Base-by-base conservation (phyloP, 2,888 invertebrate species). In the Troglohyphantes excavatus region DNA sequence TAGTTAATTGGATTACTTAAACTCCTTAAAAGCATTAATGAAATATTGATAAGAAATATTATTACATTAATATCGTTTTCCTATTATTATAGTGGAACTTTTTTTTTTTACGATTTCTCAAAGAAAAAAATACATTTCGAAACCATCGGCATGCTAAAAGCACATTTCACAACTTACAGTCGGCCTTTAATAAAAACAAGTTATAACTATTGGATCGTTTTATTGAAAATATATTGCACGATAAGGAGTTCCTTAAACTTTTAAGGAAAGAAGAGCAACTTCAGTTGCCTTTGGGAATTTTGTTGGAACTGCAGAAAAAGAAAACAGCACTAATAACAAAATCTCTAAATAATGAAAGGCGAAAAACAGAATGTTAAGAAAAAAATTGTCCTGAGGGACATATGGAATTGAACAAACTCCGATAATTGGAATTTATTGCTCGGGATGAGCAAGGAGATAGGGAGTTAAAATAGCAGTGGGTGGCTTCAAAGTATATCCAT, bases 401-500 rank as follows among this genome's bases (percentile, higher is more conserved):
- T 63, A 78, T 78, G 78, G 78, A 78, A 63, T 78, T 43, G 78
- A 78, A 78, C 78, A 63, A 78, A 78, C 46, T 78, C 78, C 78
- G 63, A 78, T 78, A 78, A 78, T 78, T 78, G 78, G 78, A 78
- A 63, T 78, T 78, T 78, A 78, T 78, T 61, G 65, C 43, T 26
- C 63, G 26, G 65, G 78, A 78, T 78, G 63, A 65, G 43, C 39
- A 23, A n/a, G 43, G 39, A 72, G 65, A 78, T 65, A 43, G 33
- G 23, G 19, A 21, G 63, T 21, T 63, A 65, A 65, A 65, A 65
- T 63, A 78, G 78, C 33, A 33, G 63, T 61, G 17, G 17, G 5
- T 53, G 53, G 13, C 53, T 53, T 53, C n/a, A 17, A n/a, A 13
- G 17, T 53, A 53, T 53, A 53, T 53, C 53, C n/a, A 5, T n/a